A percentile compares a stretch with the other conserved stretches of the same genome.
Evolutionary conservation across 2,888 invertebrate genomes (phyloP).

Genomic region (Troides oblongomaculatus): DNA sequence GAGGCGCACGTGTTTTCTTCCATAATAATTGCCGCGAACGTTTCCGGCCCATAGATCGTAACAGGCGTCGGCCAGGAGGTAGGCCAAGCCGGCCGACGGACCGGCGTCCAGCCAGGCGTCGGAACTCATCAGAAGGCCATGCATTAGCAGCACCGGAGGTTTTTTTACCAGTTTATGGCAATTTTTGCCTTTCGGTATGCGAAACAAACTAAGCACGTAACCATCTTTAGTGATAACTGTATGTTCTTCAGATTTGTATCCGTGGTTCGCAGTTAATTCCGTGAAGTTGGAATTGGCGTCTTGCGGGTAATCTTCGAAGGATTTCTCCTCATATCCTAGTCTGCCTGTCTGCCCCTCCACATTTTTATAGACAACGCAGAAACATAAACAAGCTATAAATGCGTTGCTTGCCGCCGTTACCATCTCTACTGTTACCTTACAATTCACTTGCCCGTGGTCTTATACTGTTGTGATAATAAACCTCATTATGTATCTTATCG

Average conservation of each 20-base stretch:
- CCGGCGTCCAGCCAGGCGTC: slow-evolving; percentile 62
- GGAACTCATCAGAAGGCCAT: slow-evolving; percentile 57
- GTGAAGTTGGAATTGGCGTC: slow-evolving; percentile 45
- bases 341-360: not conserved
- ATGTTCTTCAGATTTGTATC: slow-evolving; percentile 55
- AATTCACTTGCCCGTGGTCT: too few relatives aligned
- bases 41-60: slow-evolving; percentile 54
- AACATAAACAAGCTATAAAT: not conserved
- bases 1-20: slow-evolving; percentile 71
- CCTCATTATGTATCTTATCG: too few relatives aligned
- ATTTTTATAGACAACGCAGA: not conserved
- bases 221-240: slow-evolving; percentile 57
- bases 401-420: not conserved
- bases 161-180: slow-evolving; percentile 39
- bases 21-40: slow-evolving; percentile 66
- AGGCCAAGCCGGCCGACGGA: slow-evolving; percentile 45
- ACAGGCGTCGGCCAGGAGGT: slow-evolving; percentile 45
- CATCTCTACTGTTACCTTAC: not conserved
- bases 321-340: not conserved
- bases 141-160: slow-evolving; percentile 60
- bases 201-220: slow-evolving; percentile 54
- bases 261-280: slow-evolving; percentile 45
- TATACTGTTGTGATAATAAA: too few relatives aligned
- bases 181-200: slow-evolving; percentile 45
- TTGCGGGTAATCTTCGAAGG: not conserved